These are phyloP conservation scores for Falco peregrinus DNA, from an alignment of 2,797 vertebrate genomes.

Conservation along the genomic window DNA sequence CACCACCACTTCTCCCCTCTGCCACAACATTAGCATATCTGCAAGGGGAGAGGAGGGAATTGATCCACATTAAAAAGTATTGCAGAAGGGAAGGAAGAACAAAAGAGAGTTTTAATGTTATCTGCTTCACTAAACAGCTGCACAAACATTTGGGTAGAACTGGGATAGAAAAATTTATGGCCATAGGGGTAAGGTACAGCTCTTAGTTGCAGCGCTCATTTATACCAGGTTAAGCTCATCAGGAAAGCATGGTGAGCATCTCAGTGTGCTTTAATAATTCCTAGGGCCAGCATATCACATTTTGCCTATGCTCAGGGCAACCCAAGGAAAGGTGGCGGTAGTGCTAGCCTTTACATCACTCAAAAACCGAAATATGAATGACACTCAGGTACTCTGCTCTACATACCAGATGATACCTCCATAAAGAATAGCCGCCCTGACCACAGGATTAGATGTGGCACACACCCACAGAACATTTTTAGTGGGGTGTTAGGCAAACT, in stretches of 20 bases:
- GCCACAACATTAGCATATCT: accelerated
- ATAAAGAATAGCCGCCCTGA: not conserved
- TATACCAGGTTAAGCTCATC: not conserved
- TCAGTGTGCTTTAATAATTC: not conserved
- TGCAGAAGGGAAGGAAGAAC: not conserved
- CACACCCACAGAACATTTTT: not conserved
- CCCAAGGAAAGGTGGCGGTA: not conserved
- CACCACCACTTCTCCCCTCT: not conserved
- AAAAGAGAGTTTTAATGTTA: not conserved
- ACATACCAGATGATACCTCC: not conserved
- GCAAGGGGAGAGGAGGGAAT: not conserved
- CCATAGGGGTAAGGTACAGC: not conserved
- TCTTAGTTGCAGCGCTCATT: not conserved
- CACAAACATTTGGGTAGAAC: not conserved
- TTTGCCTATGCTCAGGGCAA: not conserved
- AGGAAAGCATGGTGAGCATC: not conserved
- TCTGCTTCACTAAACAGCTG: not conserved
- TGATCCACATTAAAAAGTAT: not conserved
- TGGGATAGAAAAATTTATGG: not conserved
- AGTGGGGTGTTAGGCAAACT: not conserved
- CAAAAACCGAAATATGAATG: accelerated
- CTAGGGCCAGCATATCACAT: not conserved
- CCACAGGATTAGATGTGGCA: not conserved
- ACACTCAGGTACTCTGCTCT: not conserved
- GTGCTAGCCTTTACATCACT: not conserved